Percentiles rank a stretch among this genome's conserved stretches.
phyloP scores from a whole-genome alignment of 1,140 invertebrate genomes.

The Tetranychus cinnabarinus region DNA sequence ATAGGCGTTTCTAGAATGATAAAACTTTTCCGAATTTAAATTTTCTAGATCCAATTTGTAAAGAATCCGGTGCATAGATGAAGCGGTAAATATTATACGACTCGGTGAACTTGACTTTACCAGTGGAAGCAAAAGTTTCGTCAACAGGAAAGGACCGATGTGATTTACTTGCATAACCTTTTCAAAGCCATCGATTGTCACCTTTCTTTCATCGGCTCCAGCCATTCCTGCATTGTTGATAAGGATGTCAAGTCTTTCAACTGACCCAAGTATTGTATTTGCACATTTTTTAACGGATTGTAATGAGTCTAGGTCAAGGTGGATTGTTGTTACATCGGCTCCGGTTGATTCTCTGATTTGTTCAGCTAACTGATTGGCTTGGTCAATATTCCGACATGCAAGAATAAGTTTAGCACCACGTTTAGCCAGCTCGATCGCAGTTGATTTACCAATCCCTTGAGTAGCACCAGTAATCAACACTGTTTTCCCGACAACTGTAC shows the following conservation, averaged over 20 bases:
- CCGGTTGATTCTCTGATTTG: constrained; percentile 43
- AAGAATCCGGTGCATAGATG: background rate
- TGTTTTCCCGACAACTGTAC: constrained; percentile 34
- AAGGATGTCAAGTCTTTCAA: constrained; percentile 21
- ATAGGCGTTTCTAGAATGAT: constrained; percentile 31
- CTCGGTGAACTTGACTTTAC: background rate
- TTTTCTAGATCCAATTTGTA: constrained; percentile 1
- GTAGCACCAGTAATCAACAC: constrained; percentile 63
- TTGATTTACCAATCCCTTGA: constrained; percentile 65
- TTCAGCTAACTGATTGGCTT: constrained; percentile 42
- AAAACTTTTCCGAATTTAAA: constrained; percentile 2
- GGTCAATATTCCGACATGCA: constrained; percentile 48
- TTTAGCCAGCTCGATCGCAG: constrained; percentile 41
- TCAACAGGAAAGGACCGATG: constrained; percentile 29
- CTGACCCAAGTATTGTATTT: background rate
- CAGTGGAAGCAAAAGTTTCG: constrained; percentile 49
- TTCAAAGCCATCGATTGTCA: no score
- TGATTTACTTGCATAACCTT: no score
- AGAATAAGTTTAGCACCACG: constrained; percentile 51
- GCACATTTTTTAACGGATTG: constrained; percentile 51
- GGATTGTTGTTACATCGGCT: constrained; percentile 47
- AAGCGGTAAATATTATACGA: constrained; percentile 1
- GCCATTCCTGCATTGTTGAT: background rate
- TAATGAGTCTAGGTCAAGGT: constrained; percentile 53
- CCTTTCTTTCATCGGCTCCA: background rate